These are phyloP conservation scores for Rhyacophila evoluta DNA, from an alignment of 2,888 invertebrate species.

Conservation along the genomic window DNA sequence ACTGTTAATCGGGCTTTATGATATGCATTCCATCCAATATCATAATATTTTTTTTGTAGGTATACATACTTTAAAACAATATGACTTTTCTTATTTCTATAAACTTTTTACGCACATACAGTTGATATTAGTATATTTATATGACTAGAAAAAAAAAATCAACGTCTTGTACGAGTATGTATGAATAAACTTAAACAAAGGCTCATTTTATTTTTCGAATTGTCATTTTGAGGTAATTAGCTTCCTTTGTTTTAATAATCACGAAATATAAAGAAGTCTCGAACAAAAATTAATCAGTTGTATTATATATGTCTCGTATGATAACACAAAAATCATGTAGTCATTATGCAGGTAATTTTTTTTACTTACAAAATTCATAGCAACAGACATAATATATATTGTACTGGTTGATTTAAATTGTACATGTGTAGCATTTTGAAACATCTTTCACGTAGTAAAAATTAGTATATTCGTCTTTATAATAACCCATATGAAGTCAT, in stretches of 20 bases:
- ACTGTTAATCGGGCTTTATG: background rate
- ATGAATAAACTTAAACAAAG: no score
- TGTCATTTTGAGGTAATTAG: background rate
- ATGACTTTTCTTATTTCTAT: background rate
- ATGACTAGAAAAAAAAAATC: background rate
- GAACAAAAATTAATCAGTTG: no score
- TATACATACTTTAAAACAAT: background rate
- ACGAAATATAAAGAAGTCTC: background rate
- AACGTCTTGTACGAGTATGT: no score
- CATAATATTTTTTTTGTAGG: background rate
- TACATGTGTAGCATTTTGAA: background rate
- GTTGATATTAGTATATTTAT: background rate
- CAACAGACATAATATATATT: no score
- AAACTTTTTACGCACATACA: slow-evolving; percentile 2
- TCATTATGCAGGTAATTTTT: no score
- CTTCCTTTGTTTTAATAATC: background rate
- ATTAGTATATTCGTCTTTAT: no score
- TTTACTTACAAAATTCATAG: no score
- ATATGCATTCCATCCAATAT: slow-evolving; percentile 22
- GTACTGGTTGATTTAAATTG: no score
- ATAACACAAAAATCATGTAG: no score
- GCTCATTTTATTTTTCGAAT: background rate
- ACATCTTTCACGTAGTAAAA: background rate
- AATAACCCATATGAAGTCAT: background rate
- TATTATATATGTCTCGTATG: no score